phyloP scores from a whole-genome alignment of 2,113 vertebrate genomes.

The human region GRCh38 chr5:68232501-68233000 shows the following conservation, averaged over 20 bases:
- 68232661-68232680: neutral
- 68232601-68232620: neutral
- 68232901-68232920: neutral
- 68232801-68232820: neutral
- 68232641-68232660: neutral
- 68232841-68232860: neutral
- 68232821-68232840: neutral
- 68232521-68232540: neutral
- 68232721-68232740: neutral
- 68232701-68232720: neutral
- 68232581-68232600: neutral
- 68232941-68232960: neutral
- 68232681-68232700: neutral
- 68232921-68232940: slow-evolving; percentile 1
- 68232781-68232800: neutral
- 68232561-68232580: neutral
- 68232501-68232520: neutral
- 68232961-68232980: neutral
- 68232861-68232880: neutral
- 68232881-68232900: neutral
- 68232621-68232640: neutral
- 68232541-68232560: neutral
- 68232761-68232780: neutral
- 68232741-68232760: neutral
- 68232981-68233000: slow-evolving; percentile 30